Evolutionary conservation across 2,888 invertebrate genomes (phyloP).

Genomic region (Harpalus rubripes): DNA sequence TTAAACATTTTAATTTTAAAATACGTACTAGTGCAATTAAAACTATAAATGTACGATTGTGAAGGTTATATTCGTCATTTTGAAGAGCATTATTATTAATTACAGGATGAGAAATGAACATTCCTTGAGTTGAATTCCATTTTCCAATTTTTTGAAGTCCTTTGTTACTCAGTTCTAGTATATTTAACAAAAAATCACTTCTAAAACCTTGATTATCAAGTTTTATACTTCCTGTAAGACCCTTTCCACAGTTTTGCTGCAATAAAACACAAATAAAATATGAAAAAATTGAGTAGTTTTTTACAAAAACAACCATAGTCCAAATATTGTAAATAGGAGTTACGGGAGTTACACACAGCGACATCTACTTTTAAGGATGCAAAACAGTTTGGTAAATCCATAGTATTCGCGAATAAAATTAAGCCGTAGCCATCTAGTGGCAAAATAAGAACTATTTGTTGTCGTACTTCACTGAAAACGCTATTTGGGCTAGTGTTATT

Average conservation of each 20-base stretch:
- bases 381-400: too few species aligned
- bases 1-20: neutral
- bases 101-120: conserved; percentile 78
- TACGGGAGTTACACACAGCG: too few species aligned
- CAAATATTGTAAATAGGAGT: too few species aligned
- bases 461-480: too few species aligned
- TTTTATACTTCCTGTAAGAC: conserved; percentile 88
- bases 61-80: conserved; percentile 82
- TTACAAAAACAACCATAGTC: too few species aligned
- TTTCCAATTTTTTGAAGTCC: conserved; percentile 84
- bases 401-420: too few species aligned
- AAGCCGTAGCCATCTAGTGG: too few species aligned
- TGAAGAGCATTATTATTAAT: conserved; percentile 15
- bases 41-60: conserved; percentile 86
- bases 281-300: too few species aligned
- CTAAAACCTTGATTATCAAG: conserved; percentile 90
- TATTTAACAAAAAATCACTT: conserved; percentile 84
- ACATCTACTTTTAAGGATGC: too few species aligned
- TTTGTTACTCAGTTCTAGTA: conserved; percentile 82
- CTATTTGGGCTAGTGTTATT: too few species aligned
- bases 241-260: conserved; percentile 82
- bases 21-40: conserved; percentile 83
- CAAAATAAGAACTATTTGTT: too few species aligned
- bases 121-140: conserved; percentile 84
- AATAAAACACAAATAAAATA: neutral